Base-by-base conservation (phyloP, 2,113 vertebrate species). In the Erpornis zantholeuca region DNA sequence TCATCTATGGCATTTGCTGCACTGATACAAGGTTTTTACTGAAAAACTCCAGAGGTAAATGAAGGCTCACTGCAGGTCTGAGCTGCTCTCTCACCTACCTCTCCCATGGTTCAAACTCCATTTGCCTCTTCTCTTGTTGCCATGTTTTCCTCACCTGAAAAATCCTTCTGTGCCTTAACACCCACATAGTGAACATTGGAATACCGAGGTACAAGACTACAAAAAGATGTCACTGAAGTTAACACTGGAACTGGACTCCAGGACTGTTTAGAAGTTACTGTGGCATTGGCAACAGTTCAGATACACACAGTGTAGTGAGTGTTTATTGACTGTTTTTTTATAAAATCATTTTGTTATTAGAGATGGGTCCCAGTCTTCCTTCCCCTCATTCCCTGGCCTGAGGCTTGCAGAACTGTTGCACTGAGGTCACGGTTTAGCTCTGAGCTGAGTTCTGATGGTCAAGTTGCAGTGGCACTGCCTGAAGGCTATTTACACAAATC, bases 201-300 rank as follows among this genome's bases (percentile, higher is more conserved):
- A 88, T 86, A 70, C 49, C 59, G n/a, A 85, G 95, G 95, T 93
- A 88, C 90, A 84, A 94, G 88, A 82, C 57, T 71, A 63, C 42
- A 66, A 63, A 16, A 63, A 71, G 64, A 20, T 20, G 25, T 86
- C 40, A 36, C 49, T 78, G 69, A 73, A 40, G 17, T 66, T 20
- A 94, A 96, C 96, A 96, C 86, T 97, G 96, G 94, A 96, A 90
- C 90, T 84, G 88, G 86, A 86, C 77, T 95, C 79, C 27, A 83
- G 87, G 88, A 56, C 64, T 63, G 21, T 15, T 82, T 35, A 38
- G 38, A 88, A 73, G 31, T 93, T 56, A 86, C 86, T 90, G 85
- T 87, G 92, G 88, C 93, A 92, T 44, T 6, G 35, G 77, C 77
- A 96, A 81, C 86, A 81, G 72, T 90, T 97, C 87, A 93, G 50